phyloP scores from a whole-genome alignment of 1,140 invertebrate genomes.

The Drosophila kurseongensis region DNA sequence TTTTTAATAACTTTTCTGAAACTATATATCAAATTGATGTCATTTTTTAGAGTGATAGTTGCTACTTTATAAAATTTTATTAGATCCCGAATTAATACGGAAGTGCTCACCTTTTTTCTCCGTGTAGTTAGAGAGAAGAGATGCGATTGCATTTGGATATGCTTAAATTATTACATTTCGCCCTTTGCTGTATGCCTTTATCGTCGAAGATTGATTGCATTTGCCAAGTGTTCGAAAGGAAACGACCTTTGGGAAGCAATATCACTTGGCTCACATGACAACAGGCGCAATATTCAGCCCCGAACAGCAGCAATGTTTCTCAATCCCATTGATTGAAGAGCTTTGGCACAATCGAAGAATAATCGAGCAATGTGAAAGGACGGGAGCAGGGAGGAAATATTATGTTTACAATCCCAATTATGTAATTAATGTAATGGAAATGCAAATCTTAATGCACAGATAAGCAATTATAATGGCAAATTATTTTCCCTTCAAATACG shows the following conservation, averaged over 20 bases:
- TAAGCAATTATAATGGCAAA: slow-evolving; percentile 34
- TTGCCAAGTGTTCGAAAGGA: slow-evolving; percentile 45
- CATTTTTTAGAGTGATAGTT: too few species aligned
- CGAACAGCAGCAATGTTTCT: slow-evolving; percentile 30
- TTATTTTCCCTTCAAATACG: slow-evolving; percentile 18
- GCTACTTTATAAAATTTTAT: too few species aligned
- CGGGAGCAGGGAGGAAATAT: background rate
- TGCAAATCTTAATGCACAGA: slow-evolving; percentile 33
- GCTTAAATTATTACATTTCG: slow-evolving; percentile 73
- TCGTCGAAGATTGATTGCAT: slow-evolving; percentile 71
- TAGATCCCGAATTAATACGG: too few species aligned
- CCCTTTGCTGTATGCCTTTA: slow-evolving; percentile 53
- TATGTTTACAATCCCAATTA: slow-evolving; percentile 21
- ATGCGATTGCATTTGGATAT: slow-evolving; percentile 65
- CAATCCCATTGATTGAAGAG: slow-evolving; percentile 34
- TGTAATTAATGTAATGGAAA: slow-evolving; percentile 52
- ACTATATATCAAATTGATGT: too few species aligned
- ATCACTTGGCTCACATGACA: slow-evolving; percentile 25
- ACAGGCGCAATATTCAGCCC: slow-evolving; percentile 13
- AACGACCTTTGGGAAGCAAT: slow-evolving; percentile 34
- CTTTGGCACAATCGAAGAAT: background rate
- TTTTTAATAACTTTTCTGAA: too few species aligned
- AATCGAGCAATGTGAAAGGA: background rate
- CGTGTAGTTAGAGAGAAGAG: slow-evolving; percentile 4
- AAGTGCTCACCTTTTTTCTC: background rate